Evolutionary conservation across 2,888 invertebrate species (phyloP).

Genomic region (Stenodema calcarata): DNA sequence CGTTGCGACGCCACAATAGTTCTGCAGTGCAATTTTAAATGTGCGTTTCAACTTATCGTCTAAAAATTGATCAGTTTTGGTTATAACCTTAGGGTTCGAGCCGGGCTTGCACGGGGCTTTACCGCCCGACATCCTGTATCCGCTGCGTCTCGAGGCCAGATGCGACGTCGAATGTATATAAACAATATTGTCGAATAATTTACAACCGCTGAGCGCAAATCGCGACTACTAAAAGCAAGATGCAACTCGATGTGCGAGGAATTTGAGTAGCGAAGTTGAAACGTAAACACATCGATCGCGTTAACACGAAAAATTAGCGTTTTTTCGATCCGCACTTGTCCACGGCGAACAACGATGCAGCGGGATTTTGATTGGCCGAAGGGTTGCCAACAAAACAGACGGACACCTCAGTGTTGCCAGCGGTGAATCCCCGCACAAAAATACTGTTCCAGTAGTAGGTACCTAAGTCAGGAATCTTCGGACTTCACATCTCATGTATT

Average conservation of each 20-base stretch:
- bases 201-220: neutral
- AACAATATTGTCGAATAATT: neutral
- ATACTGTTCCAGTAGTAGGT: no score
- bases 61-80: neutral
- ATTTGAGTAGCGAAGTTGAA: neutral
- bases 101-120: neutral
- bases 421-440: no score
- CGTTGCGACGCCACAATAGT: no score
- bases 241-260: neutral
- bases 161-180: neutral
- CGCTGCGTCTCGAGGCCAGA: neutral
- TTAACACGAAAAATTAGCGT: neutral
- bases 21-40: no score
- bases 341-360: neutral
- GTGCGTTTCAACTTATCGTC: no score
- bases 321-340: neutral
- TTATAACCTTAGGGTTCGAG: neutral
- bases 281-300: neutral
- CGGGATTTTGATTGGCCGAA: neutral
- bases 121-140: neutral
- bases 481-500: no score
- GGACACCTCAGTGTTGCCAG: no score
- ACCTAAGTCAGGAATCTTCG: no score
- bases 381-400: no score
- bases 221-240: no score